Evolutionary conservation across 2,797 vertebrate genomes (phyloP).

Genomic region (Mareca strepera): DNA sequence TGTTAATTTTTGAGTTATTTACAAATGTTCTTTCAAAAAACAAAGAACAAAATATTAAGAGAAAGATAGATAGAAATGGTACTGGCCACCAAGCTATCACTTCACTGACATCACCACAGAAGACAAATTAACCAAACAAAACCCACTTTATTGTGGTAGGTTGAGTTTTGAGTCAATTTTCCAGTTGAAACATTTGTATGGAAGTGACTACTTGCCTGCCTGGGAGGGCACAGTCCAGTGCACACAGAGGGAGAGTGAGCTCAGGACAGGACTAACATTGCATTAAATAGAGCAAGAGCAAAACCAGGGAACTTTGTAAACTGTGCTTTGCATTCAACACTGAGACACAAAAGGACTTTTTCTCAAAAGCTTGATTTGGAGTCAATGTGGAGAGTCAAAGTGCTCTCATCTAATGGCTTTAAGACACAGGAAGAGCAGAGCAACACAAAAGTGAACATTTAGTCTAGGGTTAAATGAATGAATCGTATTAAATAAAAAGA

Average conservation of each 20-base stretch:
- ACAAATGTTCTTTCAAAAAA: not conserved
- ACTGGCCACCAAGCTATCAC: not conserved
- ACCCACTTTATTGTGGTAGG: not conserved
- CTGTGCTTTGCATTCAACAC: not conserved
- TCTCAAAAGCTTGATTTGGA: not conserved
- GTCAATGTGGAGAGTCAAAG: not conserved
- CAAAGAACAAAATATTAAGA: not conserved
- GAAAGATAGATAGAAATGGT: not conserved
- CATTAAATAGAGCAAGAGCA: not conserved
- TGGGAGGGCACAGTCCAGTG: not conserved
- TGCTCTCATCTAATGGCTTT: not conserved
- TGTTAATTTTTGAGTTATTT: not conserved
- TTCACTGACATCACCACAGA: not conserved
- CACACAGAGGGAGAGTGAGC: not conserved
- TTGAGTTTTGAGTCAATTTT: conserved; percentile 51
- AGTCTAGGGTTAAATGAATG: rapidly evolving
- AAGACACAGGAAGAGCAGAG: not conserved
- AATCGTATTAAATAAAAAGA: not conserved
- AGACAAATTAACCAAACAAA: conserved; percentile 15
- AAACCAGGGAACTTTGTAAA: not conserved
- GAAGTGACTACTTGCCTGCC: not conserved
- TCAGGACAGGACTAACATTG: not conserved
- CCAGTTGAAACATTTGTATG: conserved; percentile 41
- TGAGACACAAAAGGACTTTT: not conserved
- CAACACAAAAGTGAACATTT: not conserved